Conservation (phyloP, 2,888 invertebrate genomes). For the Griposia aprilina region DNA sequence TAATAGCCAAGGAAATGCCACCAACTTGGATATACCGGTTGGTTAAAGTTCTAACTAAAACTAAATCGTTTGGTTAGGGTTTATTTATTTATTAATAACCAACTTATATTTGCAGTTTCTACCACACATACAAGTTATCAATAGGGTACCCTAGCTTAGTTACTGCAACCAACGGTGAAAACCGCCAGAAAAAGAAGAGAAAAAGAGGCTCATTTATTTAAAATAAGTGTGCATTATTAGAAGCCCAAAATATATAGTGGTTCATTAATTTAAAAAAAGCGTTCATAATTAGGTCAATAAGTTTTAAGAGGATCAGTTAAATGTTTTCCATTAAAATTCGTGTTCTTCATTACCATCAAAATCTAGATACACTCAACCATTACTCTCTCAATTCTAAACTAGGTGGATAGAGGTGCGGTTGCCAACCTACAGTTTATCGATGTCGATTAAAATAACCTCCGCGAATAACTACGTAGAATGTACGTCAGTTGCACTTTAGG, state of each 20-base stretch:
- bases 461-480: not conserved
- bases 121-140: too few species aligned
- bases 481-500: not conserved
- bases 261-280: not conserved
- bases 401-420: constrained; percentile 1
- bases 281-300: not conserved
- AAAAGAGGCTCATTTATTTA: not conserved
- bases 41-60: not conserved
- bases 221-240: not conserved
- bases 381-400: not conserved
- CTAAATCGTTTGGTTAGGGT: not conserved
- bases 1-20: too few species aligned
- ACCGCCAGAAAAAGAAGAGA: too few species aligned
- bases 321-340: not conserved
- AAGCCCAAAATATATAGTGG: not conserved
- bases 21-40: too few species aligned
- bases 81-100: too few species aligned
- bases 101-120: too few species aligned
- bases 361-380: not conserved
- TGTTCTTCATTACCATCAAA: not conserved
- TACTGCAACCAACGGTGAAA: not conserved
- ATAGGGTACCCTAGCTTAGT: too few species aligned
- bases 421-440: not conserved
- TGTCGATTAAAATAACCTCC: not conserved
- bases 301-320: not conserved